Base-by-base conservation (phyloP, 2,888 invertebrate genomes). In the Carcina quercana region DNA sequence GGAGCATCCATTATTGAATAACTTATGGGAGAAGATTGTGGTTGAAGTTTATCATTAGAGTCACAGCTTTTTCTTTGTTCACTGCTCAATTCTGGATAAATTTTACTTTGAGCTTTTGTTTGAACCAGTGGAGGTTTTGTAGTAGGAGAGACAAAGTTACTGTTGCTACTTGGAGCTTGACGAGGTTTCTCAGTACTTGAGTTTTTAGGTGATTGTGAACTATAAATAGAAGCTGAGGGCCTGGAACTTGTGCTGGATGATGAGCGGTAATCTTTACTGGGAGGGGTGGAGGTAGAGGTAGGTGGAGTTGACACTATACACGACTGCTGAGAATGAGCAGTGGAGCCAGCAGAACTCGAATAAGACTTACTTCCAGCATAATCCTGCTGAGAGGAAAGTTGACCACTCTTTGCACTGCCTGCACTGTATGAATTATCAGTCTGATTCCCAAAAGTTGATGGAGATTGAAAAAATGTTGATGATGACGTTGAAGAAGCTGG, bases 61-160 rank as follows among this genome's bases (percentile, higher is more conserved):
- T 66, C 86, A 86, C 72, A 88, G 86, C 49, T 86, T 83, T 63
- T 85, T 67, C 65, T 83, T 67, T 71, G 85, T 62, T 69, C 87
- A 55, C 57, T 70, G 47, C 42, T 82, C 46, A 91, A 53, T 56
- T 92, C 92, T 33, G 91, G 90, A 68, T 92, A 92, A 51, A 90
- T 88, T 82, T 93, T 93, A 48, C 90, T 87, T 76, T 92, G 91
- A 45, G 91, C 90, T 75, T 93, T 92, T 39, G 91, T 89, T 70
- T 91, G 91, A 47, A 91, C 87, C 52, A 78, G 80, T 32, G 84
- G 79, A 15, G 79, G 67, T 60, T 86, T 86, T 30, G 85, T 69
- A 42, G 85, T 79, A 22, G 84, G 86, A 13, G 87, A 84, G 19
- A 86, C 80, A 61, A 87, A 87, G 49, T 80, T 83, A 32, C 46